Evolutionary conservation across 1,140 invertebrate genomes (phyloP).

Genomic region (Cephus cinctus): DNA sequence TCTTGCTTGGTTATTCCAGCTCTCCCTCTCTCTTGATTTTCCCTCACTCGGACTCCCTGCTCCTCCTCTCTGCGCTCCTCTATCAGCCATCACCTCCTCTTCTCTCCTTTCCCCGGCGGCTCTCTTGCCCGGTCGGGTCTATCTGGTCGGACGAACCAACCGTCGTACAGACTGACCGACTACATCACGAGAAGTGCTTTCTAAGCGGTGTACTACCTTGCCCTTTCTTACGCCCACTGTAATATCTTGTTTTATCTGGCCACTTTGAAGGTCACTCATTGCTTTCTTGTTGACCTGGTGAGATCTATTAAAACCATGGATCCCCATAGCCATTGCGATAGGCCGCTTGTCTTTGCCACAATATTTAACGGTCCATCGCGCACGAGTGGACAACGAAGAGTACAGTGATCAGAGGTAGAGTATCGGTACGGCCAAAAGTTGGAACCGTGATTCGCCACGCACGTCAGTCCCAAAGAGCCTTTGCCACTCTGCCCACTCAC

Average conservation of each 20-base stretch:
- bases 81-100: too few relatives aligned
- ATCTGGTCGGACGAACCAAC: too few relatives aligned
- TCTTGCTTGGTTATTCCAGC: constrained; percentile 17
- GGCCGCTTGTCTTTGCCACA: constrained; percentile 13
- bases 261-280: constrained; percentile 24
- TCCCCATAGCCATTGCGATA: background rate
- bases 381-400: background rate
- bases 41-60: constrained; percentile 13
- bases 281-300: constrained; percentile 17
- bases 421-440: too few relatives aligned
- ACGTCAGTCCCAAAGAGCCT: too few relatives aligned
- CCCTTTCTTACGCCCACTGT: constrained; percentile 23
- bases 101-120: constrained; percentile 6
- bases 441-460: too few relatives aligned
- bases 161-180: too few relatives aligned
- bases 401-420: too few relatives aligned
- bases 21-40: constrained; percentile 18
- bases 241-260: constrained; percentile 31
- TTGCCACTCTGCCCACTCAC: too few relatives aligned
- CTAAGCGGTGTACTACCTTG: constrained; percentile 4
- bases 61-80: constrained; percentile 11
- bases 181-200: constrained; percentile 8
- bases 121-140: background rate
- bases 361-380: too few relatives aligned
- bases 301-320: constrained; percentile 6